Conservation (phyloP, 30 jellyfish, hydroid and myxozoan genomes). For the Mastigias papua region DNA sequence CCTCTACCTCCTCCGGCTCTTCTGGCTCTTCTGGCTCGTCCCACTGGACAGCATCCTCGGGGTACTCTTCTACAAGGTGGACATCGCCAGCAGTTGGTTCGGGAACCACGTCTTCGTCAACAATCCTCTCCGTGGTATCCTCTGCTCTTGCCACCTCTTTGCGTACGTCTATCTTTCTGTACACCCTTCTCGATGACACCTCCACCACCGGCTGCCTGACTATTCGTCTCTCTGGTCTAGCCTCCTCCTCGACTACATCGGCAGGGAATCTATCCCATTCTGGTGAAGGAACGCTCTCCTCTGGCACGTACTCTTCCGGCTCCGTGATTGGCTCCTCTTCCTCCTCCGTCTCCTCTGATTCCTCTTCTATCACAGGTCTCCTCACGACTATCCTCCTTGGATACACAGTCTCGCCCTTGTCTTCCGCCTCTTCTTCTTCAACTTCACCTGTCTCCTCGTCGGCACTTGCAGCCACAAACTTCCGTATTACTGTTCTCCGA, state of each 20-base stretch:
- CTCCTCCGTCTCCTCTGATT: neutral
- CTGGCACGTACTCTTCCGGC: conserved; percentile 37
- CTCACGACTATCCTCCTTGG: conserved; percentile 55
- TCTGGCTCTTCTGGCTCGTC: conserved; percentile 73
- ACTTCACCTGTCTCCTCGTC: conserved; percentile 50
- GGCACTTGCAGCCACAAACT: conserved; percentile 61
- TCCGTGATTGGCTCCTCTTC: conserved; percentile 32
- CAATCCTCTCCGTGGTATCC: conserved; percentile 52
- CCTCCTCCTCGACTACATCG: conserved; percentile 39
- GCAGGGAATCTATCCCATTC: neutral
- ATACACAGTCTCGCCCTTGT: conserved; percentile 68
- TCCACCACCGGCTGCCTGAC: conserved; percentile 51
- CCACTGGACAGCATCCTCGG: conserved; percentile 15
- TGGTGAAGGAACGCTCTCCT: conserved; percentile 37
- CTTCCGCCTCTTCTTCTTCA: conserved; percentile 47
- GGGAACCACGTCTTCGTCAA: conserved; percentile 65
- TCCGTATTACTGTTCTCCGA: conserved; percentile 64
- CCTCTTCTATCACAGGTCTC: conserved; percentile 32
- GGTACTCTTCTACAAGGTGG: conserved; percentile 34
- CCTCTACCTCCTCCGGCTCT: no score
- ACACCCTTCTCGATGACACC: conserved; percentile 45
- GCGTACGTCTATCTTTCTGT: conserved; percentile 51
- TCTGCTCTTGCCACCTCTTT: conserved; percentile 62
- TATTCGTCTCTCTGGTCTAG: conserved; percentile 33
- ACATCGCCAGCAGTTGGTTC: conserved; percentile 71